These are phyloP conservation scores for Leguminivora glycinivorella DNA, from an alignment of 1,140 invertebrate genomes.

Conservation along the genomic window DNA sequence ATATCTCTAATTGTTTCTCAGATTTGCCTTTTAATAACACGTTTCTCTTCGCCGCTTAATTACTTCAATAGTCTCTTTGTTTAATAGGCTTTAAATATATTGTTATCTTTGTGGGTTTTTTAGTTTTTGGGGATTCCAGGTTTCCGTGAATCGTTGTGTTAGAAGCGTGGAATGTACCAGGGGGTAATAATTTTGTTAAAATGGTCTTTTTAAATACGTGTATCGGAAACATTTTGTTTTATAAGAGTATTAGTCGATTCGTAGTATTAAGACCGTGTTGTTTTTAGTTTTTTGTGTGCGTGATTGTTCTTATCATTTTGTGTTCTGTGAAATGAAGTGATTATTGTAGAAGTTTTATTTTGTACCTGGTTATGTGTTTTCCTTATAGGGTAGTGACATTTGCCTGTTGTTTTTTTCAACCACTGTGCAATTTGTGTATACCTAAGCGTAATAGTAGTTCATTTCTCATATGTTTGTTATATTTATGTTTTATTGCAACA, in stretches of 20 bases:
- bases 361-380: neutral
- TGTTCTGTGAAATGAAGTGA: neutral
- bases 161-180: neutral
- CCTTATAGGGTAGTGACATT: too few species aligned
- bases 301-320: neutral
- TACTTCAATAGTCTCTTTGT: neutral
- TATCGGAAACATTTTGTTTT: neutral
- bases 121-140: neutral
- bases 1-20: slow-evolving; percentile 14
- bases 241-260: neutral
- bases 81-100: slow-evolving; percentile 7
- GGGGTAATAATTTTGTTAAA: too few species aligned
- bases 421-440: too few species aligned
- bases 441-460: too few species aligned
- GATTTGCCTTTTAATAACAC: neutral
- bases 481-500: too few species aligned
- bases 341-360: neutral
- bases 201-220: too few species aligned
- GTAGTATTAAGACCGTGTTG: neutral
- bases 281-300: neutral
- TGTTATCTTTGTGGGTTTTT: neutral
- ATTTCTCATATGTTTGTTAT: too few species aligned
- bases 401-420: too few species aligned
- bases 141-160: neutral
- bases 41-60: neutral